phyloP scores from a whole-genome alignment of 1,140 invertebrate genomes.

The Drosophila ohnishii region DNA sequence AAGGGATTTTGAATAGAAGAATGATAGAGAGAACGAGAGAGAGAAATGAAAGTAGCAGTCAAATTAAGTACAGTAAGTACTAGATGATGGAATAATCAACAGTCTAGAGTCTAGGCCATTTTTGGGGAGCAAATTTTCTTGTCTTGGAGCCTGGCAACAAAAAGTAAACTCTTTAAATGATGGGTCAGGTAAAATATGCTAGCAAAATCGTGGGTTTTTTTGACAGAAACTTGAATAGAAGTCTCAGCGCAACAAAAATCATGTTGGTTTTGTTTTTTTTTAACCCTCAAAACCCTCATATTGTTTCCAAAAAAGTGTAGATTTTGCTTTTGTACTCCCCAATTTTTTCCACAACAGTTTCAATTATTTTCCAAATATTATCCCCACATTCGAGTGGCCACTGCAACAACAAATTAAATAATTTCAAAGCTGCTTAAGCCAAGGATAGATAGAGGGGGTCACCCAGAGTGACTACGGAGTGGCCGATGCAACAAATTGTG shows the following conservation, averaged over 20 bases:
- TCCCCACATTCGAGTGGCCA: background rate
- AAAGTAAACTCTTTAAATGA: background rate
- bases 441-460: background rate
- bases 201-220: too few relatives aligned
- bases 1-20: slow-evolving; percentile 12
- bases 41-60: slow-evolving; percentile 17
- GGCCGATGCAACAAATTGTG: slow-evolving; percentile 58
- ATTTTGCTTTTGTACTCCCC: too few relatives aligned
- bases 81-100: background rate
- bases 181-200: background rate
- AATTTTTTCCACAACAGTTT: background rate
- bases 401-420: slow-evolving; percentile 62
- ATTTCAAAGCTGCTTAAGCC: slow-evolving; percentile 66
- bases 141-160: too few relatives aligned
- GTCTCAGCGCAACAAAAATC: too few relatives aligned
- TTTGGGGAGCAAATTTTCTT: too few relatives aligned
- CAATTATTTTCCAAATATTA: background rate
- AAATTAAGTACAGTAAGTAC: slow-evolving; percentile 8
- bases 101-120: too few relatives aligned
- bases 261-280: too few relatives aligned
- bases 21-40: background rate
- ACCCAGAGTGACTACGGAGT: background rate
- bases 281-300: too few relatives aligned
- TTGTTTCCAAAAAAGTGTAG: too few relatives aligned
- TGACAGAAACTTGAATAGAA: too few relatives aligned